phyloP scores from a whole-genome alignment of 2,888 invertebrate genomes.

The Prenolepis imparis region DNA sequence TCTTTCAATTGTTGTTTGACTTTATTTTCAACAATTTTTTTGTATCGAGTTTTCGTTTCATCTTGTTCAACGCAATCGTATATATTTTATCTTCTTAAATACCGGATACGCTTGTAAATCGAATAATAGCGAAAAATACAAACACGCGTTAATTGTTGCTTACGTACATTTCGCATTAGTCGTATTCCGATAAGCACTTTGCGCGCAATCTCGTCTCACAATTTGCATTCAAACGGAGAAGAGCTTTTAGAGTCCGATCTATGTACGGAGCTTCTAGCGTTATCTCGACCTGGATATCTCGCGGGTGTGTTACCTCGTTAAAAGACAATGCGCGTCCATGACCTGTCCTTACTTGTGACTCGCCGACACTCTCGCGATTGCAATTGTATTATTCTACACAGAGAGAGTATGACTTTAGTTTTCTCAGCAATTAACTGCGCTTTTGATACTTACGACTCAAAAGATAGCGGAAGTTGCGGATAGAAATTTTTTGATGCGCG shows the following conservation, averaged over 20 bases:
- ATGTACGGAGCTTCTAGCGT: conserved; percentile 15
- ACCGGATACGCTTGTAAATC: neutral
- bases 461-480: neutral
- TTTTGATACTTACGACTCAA: neutral
- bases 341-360: conserved; percentile 6
- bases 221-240: neutral
- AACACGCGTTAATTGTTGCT: conserved; percentile 42
- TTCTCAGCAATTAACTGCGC: conserved; percentile 5
- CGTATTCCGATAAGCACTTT: conserved; percentile 43
- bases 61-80: conserved; percentile 8
- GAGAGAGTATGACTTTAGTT: neutral
- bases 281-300: conserved; percentile 38
- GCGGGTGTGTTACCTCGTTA: conserved; percentile 28
- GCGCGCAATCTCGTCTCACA: conserved; percentile 18
- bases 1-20: neutral
- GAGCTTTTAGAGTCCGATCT: conserved; percentile 4
- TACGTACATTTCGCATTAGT: conserved; percentile 51
- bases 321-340: conserved; percentile 10
- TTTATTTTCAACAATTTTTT: neutral
- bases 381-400: conserved; percentile 1
- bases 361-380: neutral
- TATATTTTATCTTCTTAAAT: neutral
- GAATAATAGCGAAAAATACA: conserved; percentile 8
- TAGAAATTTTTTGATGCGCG: neutral
- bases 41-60: neutral